A percentile compares a stretch with the other conserved stretches of the same genome.
Conservation (phyloP, 2,113 vertebrate genomes). For the Probosciger aterrimus region DNA sequence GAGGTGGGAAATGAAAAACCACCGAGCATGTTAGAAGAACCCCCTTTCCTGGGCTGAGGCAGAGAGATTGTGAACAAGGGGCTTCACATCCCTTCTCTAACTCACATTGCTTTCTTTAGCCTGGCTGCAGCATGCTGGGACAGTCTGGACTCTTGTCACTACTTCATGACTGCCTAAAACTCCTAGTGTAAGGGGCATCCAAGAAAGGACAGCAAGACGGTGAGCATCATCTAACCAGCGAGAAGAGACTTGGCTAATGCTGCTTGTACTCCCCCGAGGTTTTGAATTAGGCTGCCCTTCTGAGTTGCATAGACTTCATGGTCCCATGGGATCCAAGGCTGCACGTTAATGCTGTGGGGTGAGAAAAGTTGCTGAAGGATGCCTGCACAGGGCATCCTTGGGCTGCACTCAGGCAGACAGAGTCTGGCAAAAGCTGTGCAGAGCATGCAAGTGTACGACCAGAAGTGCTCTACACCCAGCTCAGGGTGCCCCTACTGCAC, state of each 20-base stretch:
- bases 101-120: not conserved
- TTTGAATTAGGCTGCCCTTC: not conserved
- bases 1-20: not conserved
- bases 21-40: not conserved
- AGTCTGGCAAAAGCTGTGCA: not conserved
- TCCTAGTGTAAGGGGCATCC: not conserved
- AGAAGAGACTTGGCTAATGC: not conserved
- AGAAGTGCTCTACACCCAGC: not conserved
- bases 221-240: not conserved
- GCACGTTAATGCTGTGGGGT: accelerated
- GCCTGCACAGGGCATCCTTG: not conserved
- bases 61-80: not conserved
- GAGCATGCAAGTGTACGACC: not conserved
- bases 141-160: not conserved
- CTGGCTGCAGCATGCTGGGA: not conserved
- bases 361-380: not conserved
- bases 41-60: not conserved
- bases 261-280: not conserved
- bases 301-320: not conserved
- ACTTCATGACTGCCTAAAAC: not conserved
- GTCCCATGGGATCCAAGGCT: not conserved
- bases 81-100: not conserved
- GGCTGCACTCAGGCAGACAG: not conserved
- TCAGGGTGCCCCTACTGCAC: not conserved
- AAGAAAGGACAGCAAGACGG: not conserved